A percentile compares a stretch with the other conserved stretches of the same genome.
phyloP scores from a whole-genome alignment of 1,140 invertebrate species.

The Sycobia sp. region DNA sequence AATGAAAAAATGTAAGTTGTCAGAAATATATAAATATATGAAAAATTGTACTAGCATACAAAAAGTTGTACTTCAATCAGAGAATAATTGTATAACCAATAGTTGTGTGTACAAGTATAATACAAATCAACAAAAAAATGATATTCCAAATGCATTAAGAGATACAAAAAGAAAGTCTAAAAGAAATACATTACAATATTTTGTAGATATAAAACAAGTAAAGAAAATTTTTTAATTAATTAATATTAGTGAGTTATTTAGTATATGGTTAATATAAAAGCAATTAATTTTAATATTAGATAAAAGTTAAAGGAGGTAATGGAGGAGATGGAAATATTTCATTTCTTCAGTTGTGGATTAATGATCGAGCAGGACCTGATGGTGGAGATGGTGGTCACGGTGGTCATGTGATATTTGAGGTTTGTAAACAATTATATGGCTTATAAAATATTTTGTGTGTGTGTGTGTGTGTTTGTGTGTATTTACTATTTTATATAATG shows the following conservation, averaged over 20 bases:
- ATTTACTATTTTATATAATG: background rate
- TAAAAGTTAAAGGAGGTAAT: conserved; percentile 76
- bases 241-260: background rate
- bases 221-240: conserved; percentile 4
- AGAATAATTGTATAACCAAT: conserved; percentile 11
- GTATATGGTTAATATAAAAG: background rate
- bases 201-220: conserved; percentile 71
- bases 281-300: conserved; percentile 37
- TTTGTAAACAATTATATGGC: conserved; percentile 43
- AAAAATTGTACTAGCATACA: conserved; percentile 3
- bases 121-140: conserved; percentile 6
- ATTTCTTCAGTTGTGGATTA: conserved; percentile 78
- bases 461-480: no score
- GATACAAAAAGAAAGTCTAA: conserved; percentile 63
- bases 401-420: conserved; percentile 92
- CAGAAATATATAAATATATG: background rate
- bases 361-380: conserved; percentile 90
- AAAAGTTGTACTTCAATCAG: conserved; percentile 5
- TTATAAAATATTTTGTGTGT: conserved; percentile 7
- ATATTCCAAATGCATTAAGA: conserved; percentile 53
- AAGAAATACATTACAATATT: conserved; percentile 61
- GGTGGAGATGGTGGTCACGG: conserved; percentile 97
- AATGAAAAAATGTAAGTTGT: conserved; percentile 25
- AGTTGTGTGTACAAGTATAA: conserved; percentile 24
- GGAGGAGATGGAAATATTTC: conserved; percentile 93